phyloP scores from a whole-genome alignment of 1,140 invertebrate species.

The Danaus plexippus region DNA sequence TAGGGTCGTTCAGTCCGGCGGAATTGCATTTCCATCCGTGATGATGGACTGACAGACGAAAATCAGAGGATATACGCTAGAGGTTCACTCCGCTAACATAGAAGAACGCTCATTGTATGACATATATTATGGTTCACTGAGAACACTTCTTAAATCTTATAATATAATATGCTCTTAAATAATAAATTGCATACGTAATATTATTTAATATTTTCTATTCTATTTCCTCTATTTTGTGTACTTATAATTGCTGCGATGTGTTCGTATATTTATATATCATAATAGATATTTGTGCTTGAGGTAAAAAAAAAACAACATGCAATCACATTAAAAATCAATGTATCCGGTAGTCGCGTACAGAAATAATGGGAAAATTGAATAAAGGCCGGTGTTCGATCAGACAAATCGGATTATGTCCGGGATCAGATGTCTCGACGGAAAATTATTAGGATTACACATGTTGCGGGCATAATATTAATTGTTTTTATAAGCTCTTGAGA shows the following conservation, averaged over 20 bases:
- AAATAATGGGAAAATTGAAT: constrained; percentile 59
- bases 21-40: constrained; percentile 61
- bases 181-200: too few relatives aligned
- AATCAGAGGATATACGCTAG: constrained; percentile 28
- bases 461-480: constrained; percentile 53
- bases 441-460: constrained; percentile 55
- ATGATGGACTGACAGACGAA: constrained; percentile 47
- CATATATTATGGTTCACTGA: too few relatives aligned
- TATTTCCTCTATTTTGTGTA: too few relatives aligned
- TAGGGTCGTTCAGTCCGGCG: constrained; percentile 45
- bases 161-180: too few relatives aligned
- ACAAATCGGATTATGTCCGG: constrained; percentile 57
- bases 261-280: too few relatives aligned
- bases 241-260: too few relatives aligned
- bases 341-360: constrained; percentile 34
- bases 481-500: constrained; percentile 37
- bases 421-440: constrained; percentile 59
- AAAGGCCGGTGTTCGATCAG: constrained; percentile 54
- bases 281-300: background rate
- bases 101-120: too few relatives aligned
- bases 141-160: too few relatives aligned
- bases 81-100: constrained; percentile 6
- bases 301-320: constrained; percentile 15
- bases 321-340: constrained; percentile 66
- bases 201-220: too few relatives aligned